Percentiles rank a stretch among this genome's conserved stretches.
Conservation (phyloP, 2,888 invertebrate species). For the Agonopterix alstromeriana region DNA sequence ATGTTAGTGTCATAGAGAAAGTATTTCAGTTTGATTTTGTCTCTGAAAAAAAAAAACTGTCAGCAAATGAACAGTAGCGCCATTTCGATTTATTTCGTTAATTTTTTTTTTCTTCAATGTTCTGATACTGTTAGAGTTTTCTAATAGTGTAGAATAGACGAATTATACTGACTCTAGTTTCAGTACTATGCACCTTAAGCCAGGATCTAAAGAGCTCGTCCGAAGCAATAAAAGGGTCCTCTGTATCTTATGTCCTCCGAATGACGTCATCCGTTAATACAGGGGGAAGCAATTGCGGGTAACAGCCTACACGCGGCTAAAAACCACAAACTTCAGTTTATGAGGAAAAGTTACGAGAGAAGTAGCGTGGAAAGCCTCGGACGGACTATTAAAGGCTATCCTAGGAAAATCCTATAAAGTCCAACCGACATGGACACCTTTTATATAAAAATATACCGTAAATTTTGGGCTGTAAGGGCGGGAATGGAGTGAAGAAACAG, state of each 20-base stretch:
- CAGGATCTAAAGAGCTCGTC: too few relatives aligned
- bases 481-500: constrained; percentile 21
- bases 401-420: constrained; percentile 51
- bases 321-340: constrained; percentile 50
- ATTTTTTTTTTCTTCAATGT: too few relatives aligned
- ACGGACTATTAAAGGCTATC: constrained; percentile 63
- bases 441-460: constrained; percentile 20
- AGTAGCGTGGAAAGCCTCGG: constrained; percentile 46
- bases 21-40: too few relatives aligned
- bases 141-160: too few relatives aligned
- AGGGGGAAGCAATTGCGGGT: constrained; percentile 10
- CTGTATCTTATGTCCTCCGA: neutral
- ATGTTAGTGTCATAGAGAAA: too few relatives aligned
- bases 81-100: too few relatives aligned
- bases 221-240: too few relatives aligned
- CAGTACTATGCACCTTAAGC: too few relatives aligned
- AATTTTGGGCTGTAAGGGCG: constrained; percentile 15
- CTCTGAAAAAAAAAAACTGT: too few relatives aligned
- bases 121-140: too few relatives aligned
- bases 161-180: too few relatives aligned
- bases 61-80: too few relatives aligned
- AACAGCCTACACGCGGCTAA: constrained; percentile 23
- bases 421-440: constrained; percentile 22
- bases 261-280: constrained; percentile 2
- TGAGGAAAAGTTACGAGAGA: constrained; percentile 54